phyloP scores from a whole-genome alignment of 2,113 vertebrate species.

The Coptodon rendalli region DNA sequence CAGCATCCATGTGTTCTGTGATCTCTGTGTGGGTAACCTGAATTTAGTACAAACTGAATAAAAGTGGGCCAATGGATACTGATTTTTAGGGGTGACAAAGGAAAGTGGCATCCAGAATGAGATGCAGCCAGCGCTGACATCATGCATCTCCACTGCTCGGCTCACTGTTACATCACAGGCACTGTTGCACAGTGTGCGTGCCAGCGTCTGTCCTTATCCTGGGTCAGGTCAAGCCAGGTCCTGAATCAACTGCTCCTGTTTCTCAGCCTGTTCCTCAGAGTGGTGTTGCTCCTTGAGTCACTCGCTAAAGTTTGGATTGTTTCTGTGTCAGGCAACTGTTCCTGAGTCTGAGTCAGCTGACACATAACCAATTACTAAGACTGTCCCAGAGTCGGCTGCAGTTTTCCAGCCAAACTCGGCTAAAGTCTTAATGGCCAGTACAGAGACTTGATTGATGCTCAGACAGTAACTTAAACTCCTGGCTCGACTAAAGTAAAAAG shows the following conservation, averaged over 20 bases:
- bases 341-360: not conserved
- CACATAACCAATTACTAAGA: not conserved
- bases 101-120: not conserved
- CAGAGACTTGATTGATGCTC: not conserved
- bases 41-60: not conserved
- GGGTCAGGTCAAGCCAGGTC: not conserved
- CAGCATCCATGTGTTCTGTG: not conserved
- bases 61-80: not conserved
- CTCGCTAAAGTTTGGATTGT: not conserved
- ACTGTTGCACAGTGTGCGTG: not conserved
- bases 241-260: not conserved
- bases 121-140: not conserved
- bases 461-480: not conserved
- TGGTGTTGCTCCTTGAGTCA: not conserved
- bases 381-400: not conserved
- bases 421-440: not conserved
- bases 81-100: not conserved
- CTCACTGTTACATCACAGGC: not conserved
- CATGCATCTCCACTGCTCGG: not conserved
- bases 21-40: not conserved
- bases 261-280: not conserved
- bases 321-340: not conserved
- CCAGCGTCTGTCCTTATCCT: not conserved
- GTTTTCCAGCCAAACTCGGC: not conserved
- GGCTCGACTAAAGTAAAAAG: not conserved